Percentiles rank a stretch among this genome's conserved stretches.
These are phyloP conservation scores for Thalassarche chlororhynchos DNA, from an alignment of 2,113 vertebrate species.

Conservation along the genomic window DNA sequence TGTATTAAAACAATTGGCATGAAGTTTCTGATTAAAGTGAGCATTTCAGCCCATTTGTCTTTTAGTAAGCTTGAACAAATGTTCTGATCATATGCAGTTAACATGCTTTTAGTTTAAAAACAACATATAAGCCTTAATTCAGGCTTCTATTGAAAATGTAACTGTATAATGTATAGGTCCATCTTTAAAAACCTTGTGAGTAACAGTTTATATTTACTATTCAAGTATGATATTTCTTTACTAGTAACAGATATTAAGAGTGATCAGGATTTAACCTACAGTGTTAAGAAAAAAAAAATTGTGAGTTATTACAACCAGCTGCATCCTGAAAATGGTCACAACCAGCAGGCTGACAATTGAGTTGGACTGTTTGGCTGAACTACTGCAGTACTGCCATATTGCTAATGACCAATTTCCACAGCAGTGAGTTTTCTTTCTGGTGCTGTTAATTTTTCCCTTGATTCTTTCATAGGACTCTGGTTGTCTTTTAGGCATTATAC, in stretches of 20 bases:
- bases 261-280: background rate
- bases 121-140: background rate
- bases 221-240: background rate
- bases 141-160: background rate
- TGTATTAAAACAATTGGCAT: background rate
- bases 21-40: background rate
- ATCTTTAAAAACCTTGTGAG: background rate
- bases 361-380: background rate
- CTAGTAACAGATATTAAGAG: background rate
- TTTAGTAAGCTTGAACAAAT: background rate
- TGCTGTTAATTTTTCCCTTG: slow-evolving; percentile 9
- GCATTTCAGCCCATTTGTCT: background rate
- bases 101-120: background rate
- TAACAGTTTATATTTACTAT: background rate
- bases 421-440: slow-evolving; percentile 9
- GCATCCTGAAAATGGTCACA: background rate
- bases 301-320: background rate
- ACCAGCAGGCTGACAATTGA: background rate
- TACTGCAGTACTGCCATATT: background rate
- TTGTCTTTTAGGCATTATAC: background rate
- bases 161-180: background rate
- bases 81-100: background rate
- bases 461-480: background rate
- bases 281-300: background rate
- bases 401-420: slow-evolving; percentile 28